phyloP scores from a whole-genome alignment of 2,113 vertebrate genomes.

The Sapajus apella region DNA sequence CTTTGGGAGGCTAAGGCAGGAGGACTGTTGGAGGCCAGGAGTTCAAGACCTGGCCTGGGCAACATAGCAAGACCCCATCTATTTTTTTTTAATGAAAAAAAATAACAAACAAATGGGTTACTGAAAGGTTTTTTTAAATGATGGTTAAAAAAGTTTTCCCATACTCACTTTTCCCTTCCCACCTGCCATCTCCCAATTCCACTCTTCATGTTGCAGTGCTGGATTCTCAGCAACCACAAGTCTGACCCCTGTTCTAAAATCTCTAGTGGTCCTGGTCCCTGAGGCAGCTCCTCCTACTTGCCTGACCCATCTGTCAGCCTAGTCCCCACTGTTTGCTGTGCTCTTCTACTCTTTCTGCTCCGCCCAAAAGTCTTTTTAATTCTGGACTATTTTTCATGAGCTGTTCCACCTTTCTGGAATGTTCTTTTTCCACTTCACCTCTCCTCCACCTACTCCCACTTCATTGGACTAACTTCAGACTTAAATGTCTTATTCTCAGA shows the following conservation, averaged over 20 bases:
- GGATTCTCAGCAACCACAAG: not conserved
- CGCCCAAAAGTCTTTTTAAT: not conserved
- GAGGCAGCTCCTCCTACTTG: not conserved
- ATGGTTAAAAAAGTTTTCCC: not conserved
- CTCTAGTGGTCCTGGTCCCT: not conserved
- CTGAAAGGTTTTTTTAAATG: not conserved
- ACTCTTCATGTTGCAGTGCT: not conserved
- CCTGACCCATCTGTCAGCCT: not conserved
- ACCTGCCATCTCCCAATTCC: not conserved
- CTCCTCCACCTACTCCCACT: not conserved
- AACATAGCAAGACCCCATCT: no score
- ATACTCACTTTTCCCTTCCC: not conserved
- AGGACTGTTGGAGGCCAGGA: no score
- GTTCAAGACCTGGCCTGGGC: no score
- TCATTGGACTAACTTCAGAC: not conserved
- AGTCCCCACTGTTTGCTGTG: not conserved
- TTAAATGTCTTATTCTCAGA: slow-evolving; percentile 39
- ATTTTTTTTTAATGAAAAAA: no score
- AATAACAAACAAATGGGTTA: not conserved
- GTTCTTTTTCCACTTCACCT: not conserved
- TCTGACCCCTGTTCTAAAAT: not conserved
- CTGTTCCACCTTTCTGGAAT: not conserved
- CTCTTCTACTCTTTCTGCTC: not conserved
- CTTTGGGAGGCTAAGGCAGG: no score
- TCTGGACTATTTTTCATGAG: not conserved